Evolutionary conservation across 2,888 invertebrate genomes (phyloP).

Genomic region (Polyploca ridens): DNA sequence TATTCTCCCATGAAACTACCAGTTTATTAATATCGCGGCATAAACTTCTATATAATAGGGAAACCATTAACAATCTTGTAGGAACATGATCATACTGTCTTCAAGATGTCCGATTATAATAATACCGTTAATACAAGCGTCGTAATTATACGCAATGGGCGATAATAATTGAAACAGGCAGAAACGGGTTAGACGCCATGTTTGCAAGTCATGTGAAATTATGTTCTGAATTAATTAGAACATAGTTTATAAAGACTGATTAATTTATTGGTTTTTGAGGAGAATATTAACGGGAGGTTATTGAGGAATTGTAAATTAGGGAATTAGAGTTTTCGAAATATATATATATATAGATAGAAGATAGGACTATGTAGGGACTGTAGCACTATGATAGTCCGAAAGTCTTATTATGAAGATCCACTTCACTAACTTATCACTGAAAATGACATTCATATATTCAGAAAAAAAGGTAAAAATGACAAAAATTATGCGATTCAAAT

Average conservation of each 20-base stretch:
- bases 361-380: not conserved
- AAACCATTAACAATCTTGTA: not conserved
- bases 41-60: slow-evolving; percentile 1
- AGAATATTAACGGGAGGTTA: too few species aligned
- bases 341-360: too few species aligned
- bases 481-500: too few species aligned
- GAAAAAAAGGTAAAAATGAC: too few species aligned
- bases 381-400: too few species aligned
- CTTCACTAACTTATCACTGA: too few species aligned
- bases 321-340: too few species aligned
- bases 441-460: too few species aligned
- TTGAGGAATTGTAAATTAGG: too few species aligned
- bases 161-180: not conserved
- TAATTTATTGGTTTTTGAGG: not conserved
- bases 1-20: not conserved
- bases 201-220: not conserved
- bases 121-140: not conserved
- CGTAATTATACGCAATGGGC: not conserved
- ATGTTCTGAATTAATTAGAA: not conserved
- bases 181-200: not conserved
- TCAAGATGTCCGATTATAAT: not conserved
- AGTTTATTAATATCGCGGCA: not conserved
- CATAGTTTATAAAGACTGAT: not conserved
- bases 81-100: not conserved
- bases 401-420: too few species aligned